Evolutionary conservation across 2,888 invertebrate species (phyloP).

Genomic region (Deilephila elpenor): DNA sequence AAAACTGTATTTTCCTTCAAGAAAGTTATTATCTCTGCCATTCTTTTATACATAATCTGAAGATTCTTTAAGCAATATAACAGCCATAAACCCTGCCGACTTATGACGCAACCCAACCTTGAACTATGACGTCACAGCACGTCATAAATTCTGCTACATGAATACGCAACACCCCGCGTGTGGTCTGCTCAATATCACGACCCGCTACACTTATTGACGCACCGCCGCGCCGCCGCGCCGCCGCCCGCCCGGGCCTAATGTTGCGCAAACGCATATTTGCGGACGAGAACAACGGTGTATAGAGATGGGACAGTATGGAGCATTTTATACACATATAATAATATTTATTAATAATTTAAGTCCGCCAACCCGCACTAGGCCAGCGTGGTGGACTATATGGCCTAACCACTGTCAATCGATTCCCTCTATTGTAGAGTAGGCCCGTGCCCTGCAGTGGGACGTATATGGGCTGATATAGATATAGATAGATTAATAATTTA

Average conservation of each 20-base stretch:
- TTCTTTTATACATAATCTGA: too few relatives aligned
- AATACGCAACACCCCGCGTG: constrained; percentile 50
- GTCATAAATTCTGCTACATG: not conserved
- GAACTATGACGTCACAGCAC: not conserved
- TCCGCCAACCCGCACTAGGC: too few relatives aligned
- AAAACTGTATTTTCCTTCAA: too few relatives aligned
- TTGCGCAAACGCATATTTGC: constrained; percentile 65
- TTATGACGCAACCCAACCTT: not conserved
- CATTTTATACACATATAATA: not conserved
- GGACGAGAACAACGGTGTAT: constrained; percentile 45
- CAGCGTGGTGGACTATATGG: too few relatives aligned
- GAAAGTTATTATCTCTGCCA: too few relatives aligned
- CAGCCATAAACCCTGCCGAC: too few relatives aligned
- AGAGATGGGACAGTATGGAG: not conserved
- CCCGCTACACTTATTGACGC: constrained; percentile 52
- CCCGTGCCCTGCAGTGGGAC: too few relatives aligned
- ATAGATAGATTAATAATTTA: too few relatives aligned
- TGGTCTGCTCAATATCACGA: constrained; percentile 57
- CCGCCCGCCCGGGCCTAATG: constrained; percentile 30
- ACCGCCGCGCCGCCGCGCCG: constrained; percentile 19
- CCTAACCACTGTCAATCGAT: too few relatives aligned
- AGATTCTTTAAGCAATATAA: not conserved
- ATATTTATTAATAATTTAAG: too few relatives aligned
- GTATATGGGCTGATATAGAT: too few relatives aligned
- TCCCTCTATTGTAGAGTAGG: too few relatives aligned